Percentiles rank a stretch among this genome's conserved stretches.
phyloP scores from a whole-genome alignment of 2,797 vertebrate genomes.

The Esox masquinongy region DNA sequence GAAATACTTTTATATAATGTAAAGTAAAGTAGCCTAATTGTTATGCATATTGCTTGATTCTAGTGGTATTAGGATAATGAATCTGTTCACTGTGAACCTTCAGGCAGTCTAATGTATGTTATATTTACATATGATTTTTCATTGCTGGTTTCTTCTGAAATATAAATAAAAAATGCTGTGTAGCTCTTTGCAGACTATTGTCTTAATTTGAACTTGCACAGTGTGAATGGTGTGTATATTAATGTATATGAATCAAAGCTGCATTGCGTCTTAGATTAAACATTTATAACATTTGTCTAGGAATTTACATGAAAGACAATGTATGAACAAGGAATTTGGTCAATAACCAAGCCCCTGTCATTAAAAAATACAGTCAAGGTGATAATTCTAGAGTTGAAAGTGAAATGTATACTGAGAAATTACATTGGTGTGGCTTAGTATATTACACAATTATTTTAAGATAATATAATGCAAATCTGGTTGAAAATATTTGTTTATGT shows the following conservation, averaged over 20 bases:
- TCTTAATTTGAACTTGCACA: not conserved
- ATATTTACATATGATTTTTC: constrained; percentile 41
- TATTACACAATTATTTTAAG: no score
- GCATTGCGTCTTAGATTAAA: no score
- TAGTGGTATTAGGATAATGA: constrained; percentile 10
- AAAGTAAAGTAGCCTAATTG: constrained; percentile 12
- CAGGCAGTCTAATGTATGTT: constrained; percentile 25
- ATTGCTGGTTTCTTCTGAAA: constrained; percentile 43
- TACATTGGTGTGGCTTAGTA: no score
- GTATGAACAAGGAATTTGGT: no score
- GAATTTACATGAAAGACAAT: no score
- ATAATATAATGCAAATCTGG: no score
- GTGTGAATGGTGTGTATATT: not conserved
- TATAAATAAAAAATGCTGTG: constrained; percentile 38
- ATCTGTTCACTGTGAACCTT: constrained; percentile 9
- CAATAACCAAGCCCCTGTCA: no score
- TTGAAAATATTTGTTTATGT: no score
- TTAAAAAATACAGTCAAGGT: no score
- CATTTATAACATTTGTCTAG: no score
- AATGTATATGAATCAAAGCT: not conserved
- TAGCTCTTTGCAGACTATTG: not conserved
- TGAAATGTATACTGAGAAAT: no score
- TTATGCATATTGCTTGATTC: constrained; percentile 20
- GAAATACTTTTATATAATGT: constrained; percentile 49
- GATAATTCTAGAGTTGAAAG: no score